These are phyloP conservation scores for Pherbina coryleti DNA, from an alignment of 2,888 invertebrate species.

Conservation along the genomic window DNA sequence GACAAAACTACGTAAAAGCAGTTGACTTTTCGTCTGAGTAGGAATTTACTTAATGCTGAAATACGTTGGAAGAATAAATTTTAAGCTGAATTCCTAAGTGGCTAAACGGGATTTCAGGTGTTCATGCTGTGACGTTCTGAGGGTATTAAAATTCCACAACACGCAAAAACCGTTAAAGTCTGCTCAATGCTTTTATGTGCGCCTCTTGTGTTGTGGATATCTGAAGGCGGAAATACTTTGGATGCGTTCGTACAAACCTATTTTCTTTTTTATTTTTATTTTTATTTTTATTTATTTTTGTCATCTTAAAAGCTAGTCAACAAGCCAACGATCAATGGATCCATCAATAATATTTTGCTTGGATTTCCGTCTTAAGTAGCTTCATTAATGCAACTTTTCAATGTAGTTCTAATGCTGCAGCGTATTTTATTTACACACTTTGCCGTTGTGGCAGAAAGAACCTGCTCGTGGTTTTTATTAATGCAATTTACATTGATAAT, in stretches of 20 bases:
- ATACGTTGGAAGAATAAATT: too few relatives aligned
- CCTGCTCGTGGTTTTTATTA: too few relatives aligned
- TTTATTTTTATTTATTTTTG: too few relatives aligned
- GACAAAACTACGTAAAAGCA: too few relatives aligned
- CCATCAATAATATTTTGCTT: constrained; percentile 5
- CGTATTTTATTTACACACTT: background rate
- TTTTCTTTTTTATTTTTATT: too few relatives aligned
- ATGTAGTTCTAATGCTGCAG: too few relatives aligned
- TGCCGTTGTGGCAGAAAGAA: background rate
- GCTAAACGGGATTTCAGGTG: constrained; percentile 29
- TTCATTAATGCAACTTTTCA: too few relatives aligned
- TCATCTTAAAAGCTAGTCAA: too few relatives aligned
- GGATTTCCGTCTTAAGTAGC: too few relatives aligned
- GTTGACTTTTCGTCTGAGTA: too few relatives aligned
- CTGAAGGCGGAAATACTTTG: constrained; percentile 12
- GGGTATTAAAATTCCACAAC: constrained; percentile 24
- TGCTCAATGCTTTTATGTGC: constrained; percentile 1
- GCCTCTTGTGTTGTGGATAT: background rate
- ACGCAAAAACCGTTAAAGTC: constrained; percentile 1
- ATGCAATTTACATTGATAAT: too few relatives aligned
- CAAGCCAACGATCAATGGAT: background rate
- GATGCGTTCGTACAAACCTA: background rate
- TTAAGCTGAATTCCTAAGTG: background rate
- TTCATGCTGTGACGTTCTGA: constrained; percentile 1
- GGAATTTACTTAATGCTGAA: too few relatives aligned